Evolutionary conservation across 37 sponge, comb jelly and placozoan species (phyloP).

Genomic region (Halisarca cf. caerulea): DNA sequence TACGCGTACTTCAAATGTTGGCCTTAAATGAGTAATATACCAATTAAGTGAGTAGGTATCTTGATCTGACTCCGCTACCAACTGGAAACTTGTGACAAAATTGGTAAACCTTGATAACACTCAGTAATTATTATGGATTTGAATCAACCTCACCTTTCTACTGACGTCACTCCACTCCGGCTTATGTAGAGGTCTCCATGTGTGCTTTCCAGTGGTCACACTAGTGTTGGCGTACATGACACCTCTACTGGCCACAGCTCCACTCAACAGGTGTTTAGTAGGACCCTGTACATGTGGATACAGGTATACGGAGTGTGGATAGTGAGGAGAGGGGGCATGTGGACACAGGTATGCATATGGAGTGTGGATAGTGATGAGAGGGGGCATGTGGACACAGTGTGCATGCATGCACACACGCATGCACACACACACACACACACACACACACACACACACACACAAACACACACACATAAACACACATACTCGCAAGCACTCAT

Average conservation of each 20-base stretch:
- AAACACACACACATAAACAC: neutral
- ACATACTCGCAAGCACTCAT: too few relatives aligned
- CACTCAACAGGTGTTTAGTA: neutral
- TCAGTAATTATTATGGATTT: neutral
- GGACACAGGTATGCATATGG: neutral
- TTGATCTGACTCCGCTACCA: too few relatives aligned
- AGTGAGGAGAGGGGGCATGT: neutral
- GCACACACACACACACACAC: too few relatives aligned
- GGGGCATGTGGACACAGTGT: constrained; percentile 19
- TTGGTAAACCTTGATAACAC: too few relatives aligned
- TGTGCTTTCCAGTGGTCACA: constrained; percentile 1
- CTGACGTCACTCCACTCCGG: constrained; percentile 57
- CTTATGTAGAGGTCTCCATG: constrained; percentile 80
- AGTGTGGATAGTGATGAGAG: neutral
- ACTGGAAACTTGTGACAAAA: too few relatives aligned
- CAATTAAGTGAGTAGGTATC: too few relatives aligned
- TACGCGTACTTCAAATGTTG: too few relatives aligned
- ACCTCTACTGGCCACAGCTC: constrained; percentile 45
- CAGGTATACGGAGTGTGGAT: too few relatives aligned
- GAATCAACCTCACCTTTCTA: constrained; percentile 38
- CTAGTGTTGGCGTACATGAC: constrained; percentile 45
- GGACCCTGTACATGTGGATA: too few relatives aligned
- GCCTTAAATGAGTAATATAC: too few relatives aligned
- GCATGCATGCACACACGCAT: neutral
- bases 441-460: too few relatives aligned